Conservation (phyloP, 2,888 invertebrate species). For the Carabus problematicus region DNA sequence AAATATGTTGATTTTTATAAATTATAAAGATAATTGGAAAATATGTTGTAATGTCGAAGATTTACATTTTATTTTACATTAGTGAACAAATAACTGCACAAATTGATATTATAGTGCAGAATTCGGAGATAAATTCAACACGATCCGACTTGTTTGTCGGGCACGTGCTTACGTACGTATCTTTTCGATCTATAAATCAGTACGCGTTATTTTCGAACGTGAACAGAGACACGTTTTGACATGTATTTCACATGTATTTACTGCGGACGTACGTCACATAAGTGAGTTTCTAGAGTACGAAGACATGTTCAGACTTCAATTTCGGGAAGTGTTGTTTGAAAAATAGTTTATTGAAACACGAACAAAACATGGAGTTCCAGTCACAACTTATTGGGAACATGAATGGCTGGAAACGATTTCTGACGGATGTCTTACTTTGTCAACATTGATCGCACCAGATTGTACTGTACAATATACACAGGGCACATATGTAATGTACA, state of each 20-base stretch:
- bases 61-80: no score
- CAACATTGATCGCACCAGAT: conserved; percentile 14
- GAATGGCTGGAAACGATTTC: conserved; percentile 29
- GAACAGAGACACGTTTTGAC: conserved; percentile 6
- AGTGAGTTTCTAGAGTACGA: conserved; percentile 5
- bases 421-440: conserved; percentile 35
- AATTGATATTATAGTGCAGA: no score
- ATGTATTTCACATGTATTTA: conserved; percentile 1
- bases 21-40: no score
- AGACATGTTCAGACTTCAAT: conserved; percentile 35
- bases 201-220: conserved; percentile 31
- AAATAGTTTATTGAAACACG: conserved; percentile 34
- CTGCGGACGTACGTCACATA: conserved; percentile 1
- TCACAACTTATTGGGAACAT: conserved; percentile 36
- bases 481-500: no score
- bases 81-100: no score
- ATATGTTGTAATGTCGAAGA: no score
- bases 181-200: conserved; percentile 31
- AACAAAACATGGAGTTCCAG: conserved; percentile 22
- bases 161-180: background rate
- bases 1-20: no score
- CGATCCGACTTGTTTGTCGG: no score
- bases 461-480: no score
- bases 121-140: no score
- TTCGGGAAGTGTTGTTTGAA: conserved; percentile 38